Evolutionary conservation across 2,888 invertebrate species (phyloP).

Genomic region (Leucania comma): DNA sequence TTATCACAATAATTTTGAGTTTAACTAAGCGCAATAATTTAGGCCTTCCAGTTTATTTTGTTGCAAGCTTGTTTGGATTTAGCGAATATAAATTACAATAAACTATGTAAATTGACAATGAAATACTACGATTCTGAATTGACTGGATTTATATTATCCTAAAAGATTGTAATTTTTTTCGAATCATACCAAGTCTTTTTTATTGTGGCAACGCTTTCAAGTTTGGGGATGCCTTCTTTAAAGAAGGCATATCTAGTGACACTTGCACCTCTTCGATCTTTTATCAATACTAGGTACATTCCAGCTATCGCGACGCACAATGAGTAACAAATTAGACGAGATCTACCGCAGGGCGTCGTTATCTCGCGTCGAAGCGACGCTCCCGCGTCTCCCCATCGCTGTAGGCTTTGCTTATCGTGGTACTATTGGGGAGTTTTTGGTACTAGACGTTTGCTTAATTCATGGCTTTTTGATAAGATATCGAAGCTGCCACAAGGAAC

Average conservation of each 20-base stretch:
- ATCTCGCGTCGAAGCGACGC: conserved; percentile 72
- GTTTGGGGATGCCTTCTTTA: no score
- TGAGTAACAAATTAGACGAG: conserved; percentile 85
- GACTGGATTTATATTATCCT: background rate
- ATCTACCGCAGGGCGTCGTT: conserved; percentile 75
- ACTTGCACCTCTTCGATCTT: conserved; percentile 58
- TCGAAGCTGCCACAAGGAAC: conserved; percentile 25
- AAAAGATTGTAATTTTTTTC: background rate
- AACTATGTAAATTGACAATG: conserved; percentile 35
- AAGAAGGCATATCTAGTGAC: conserved; percentile 48
- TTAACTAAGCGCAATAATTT: conserved; percentile 40
- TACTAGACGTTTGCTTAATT: conserved; percentile 58
- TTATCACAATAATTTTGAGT: conserved; percentile 42
- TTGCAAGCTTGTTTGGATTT: conserved; percentile 26
- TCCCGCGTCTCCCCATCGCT: conserved; percentile 70
- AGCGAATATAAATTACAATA: conserved; percentile 32
- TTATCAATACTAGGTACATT: conserved; percentile 71
- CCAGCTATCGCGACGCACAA: conserved; percentile 81
- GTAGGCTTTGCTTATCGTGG: conserved; percentile 72
- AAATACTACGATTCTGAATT: conserved; percentile 5
- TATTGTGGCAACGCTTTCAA: background rate
- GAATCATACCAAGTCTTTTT: background rate
- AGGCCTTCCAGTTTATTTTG: conserved; percentile 28
- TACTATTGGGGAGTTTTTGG: conserved; percentile 69
- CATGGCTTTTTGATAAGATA: conserved; percentile 54